Conservation (phyloP, 1,140 invertebrate species). For the Bombus breviceps region DNA sequence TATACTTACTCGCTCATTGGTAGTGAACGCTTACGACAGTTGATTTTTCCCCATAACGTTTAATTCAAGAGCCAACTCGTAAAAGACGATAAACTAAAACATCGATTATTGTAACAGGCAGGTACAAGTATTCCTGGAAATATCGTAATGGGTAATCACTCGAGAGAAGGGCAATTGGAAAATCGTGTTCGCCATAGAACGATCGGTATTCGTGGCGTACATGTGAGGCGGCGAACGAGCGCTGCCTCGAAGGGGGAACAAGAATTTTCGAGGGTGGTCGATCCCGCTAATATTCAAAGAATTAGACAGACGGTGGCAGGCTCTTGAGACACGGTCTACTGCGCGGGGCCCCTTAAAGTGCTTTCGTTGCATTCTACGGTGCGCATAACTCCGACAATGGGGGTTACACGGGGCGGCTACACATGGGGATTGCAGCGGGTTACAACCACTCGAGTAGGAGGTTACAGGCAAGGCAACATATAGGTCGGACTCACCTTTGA, state of each 20-base stretch:
- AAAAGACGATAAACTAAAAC: background rate
- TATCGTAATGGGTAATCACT: background rate
- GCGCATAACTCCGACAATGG: slow-evolving; percentile 64
- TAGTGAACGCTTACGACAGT: background rate
- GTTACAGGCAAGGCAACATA: slow-evolving; percentile 66
- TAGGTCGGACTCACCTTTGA: slow-evolving; percentile 50
- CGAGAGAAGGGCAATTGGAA: background rate
- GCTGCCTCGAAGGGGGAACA: slow-evolving; percentile 25
- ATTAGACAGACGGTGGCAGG: slow-evolving; percentile 68
- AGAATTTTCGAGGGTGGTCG: slow-evolving; percentile 61
- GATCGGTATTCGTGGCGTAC: slow-evolving; percentile 47
- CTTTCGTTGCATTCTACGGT: slow-evolving; percentile 69
- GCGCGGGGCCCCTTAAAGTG: slow-evolving; percentile 69
- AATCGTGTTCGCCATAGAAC: background rate
- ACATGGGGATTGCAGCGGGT: slow-evolving; percentile 51
- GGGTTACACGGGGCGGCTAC: slow-evolving; percentile 41
- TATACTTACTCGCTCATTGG: background rate
- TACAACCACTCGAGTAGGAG: slow-evolving; percentile 67
- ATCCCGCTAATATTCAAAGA: slow-evolving; percentile 71
- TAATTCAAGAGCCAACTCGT: background rate
- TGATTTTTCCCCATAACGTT: background rate
- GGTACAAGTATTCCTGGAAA: background rate
- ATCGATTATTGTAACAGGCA: background rate
- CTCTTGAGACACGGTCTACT: slow-evolving; percentile 67
- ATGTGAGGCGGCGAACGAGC: slow-evolving; percentile 23